A percentile compares a stretch with the other conserved stretches of the same genome.
These are phyloP conservation scores for Thereva unica DNA, from an alignment of 2,888 invertebrate genomes.

Conservation along the genomic window DNA sequence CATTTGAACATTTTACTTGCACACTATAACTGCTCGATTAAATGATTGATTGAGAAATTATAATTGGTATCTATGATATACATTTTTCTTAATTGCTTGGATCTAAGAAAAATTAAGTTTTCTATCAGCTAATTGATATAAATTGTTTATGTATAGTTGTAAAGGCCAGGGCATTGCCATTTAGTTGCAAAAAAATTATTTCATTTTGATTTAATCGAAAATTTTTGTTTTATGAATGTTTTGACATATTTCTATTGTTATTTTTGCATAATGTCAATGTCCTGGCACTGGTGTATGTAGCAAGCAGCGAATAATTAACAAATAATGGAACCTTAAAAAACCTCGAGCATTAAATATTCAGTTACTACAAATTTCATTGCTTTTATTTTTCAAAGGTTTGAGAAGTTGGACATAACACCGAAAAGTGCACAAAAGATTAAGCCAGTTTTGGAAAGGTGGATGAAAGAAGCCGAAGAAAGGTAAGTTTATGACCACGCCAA, in stretches of 20 bases:
- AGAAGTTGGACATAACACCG: slow-evolving; percentile 98
- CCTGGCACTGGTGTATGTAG: slow-evolving; percentile 62
- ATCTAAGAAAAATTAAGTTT: slow-evolving; percentile 14
- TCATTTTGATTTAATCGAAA: slow-evolving; percentile 9
- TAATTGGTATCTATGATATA: background rate
- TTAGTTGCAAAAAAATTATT: slow-evolving; percentile 23
- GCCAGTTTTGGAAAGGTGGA: slow-evolving; percentile 97
- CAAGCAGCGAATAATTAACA: no score
- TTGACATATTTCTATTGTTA: slow-evolving; percentile 4
- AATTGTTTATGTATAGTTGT: slow-evolving; percentile 22
- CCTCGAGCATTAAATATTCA: background rate
- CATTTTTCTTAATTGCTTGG: slow-evolving; percentile 22
- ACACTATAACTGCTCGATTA: no score
- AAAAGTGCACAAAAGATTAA: slow-evolving; percentile 99
- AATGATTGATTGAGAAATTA: no score
- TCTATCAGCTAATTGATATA: slow-evolving; percentile 18
- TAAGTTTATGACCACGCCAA: slow-evolving; percentile 55
- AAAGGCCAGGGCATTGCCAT: slow-evolving; percentile 92
- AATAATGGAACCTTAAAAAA: no score
- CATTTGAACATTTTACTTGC: no score
- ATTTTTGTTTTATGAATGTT: slow-evolving; percentile 24
- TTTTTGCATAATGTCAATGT: slow-evolving; percentile 63
- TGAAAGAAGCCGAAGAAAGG: slow-evolving; percentile 98
- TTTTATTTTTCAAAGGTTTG: slow-evolving; percentile 72
- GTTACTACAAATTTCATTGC: slow-evolving; percentile 12